Conservation (phyloP, 2,113 vertebrate genomes). For the Tympanuchus pallidicinctus region DNA sequence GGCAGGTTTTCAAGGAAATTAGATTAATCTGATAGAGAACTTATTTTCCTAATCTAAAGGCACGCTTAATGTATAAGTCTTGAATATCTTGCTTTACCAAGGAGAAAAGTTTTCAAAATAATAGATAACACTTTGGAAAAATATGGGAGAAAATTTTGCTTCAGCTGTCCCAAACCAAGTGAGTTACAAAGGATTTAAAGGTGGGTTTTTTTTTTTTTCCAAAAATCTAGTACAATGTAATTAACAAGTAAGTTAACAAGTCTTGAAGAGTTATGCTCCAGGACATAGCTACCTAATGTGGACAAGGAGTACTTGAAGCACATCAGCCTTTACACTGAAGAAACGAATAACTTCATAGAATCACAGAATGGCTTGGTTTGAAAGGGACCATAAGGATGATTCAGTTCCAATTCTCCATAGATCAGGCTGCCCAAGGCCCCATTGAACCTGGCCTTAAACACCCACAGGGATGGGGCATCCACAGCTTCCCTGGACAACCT, state of each 20-base stretch:
- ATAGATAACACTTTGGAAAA: constrained; percentile 8
- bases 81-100: neutral
- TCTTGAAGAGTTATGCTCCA: neutral
- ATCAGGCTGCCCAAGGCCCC: neutral
- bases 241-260: neutral
- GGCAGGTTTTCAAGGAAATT: neutral
- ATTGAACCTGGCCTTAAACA: too few relatives aligned
- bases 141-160: constrained; percentile 6
- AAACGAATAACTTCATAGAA: neutral
- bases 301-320: neutral
- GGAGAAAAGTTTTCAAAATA: neutral
- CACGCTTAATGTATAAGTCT: neutral
- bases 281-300: neutral
- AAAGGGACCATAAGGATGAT: neutral
- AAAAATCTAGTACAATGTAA: neutral
- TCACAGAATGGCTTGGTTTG: neutral
- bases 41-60: neutral
- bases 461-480: neutral
- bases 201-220: neutral
- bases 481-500: neutral
- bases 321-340: neutral
- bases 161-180: constrained; percentile 5
- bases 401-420: neutral
- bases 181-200: constrained; percentile 28
- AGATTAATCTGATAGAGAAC: neutral